These are phyloP conservation scores for Sturnus vulgaris DNA, from an alignment of 2,113 vertebrate species.

Conservation along the genomic window DNA sequence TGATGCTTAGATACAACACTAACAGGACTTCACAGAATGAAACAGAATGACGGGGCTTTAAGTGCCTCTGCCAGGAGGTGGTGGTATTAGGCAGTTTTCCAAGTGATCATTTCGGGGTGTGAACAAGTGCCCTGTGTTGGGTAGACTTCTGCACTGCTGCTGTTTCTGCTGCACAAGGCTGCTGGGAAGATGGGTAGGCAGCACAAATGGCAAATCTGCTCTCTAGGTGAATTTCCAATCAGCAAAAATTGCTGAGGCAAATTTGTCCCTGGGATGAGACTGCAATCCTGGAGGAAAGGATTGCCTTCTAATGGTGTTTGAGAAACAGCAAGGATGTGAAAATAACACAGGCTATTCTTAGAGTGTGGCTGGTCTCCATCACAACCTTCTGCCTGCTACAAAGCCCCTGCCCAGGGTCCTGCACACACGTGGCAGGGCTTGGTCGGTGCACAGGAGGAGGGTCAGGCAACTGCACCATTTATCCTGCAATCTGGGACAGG, in stretches of 20 bases:
- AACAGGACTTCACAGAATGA: not conserved
- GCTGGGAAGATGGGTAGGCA: not conserved
- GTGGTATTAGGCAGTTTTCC: not conserved
- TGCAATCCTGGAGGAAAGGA: not conserved
- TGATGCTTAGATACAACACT: not conserved
- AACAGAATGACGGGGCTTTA: accelerated
- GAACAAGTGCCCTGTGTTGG: not conserved
- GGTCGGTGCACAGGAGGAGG: not conserved
- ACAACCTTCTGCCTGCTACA: not conserved
- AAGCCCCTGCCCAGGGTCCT: not conserved
- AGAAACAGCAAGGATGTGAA: not conserved
- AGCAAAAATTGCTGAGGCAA: not conserved
- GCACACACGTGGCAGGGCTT: accelerated
- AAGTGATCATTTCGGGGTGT: not conserved
- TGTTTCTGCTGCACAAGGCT: not conserved
- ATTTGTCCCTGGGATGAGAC: not conserved
- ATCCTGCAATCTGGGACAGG: accelerated
- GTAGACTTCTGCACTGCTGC: not conserved
- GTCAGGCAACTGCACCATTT: not conserved
- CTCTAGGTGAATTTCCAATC: not conserved
- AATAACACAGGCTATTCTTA: not conserved
- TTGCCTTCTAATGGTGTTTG: not conserved
- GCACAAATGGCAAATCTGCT: not conserved
- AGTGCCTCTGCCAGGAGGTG: not conserved
- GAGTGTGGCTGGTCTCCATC: not conserved